Percentiles rank a stretch among this genome's conserved stretches.
Conservation (phyloP, 2,113 vertebrate genomes). For the Mohoua ochrocephala region DNA sequence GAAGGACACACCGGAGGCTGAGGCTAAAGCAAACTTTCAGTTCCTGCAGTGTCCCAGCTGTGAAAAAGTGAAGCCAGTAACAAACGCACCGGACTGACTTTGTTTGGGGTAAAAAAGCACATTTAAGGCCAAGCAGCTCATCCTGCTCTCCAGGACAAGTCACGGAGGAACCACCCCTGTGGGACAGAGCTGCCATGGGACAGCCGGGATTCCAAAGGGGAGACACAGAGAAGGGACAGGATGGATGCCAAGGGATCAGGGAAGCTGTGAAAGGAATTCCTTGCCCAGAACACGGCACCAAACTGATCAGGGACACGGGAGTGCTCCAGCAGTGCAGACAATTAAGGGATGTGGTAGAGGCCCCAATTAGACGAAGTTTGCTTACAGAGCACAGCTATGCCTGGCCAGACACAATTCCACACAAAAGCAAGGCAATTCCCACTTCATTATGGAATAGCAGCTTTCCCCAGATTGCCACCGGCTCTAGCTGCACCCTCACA, state of each 20-base stretch:
- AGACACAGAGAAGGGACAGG: not conserved
- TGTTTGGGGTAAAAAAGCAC: not conserved
- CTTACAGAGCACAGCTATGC: not conserved
- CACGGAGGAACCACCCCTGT: not conserved
- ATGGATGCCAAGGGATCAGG: not conserved
- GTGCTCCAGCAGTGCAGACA: not conserved
- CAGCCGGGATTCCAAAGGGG: not conserved
- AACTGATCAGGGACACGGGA: not conserved
- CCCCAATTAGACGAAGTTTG: not conserved
- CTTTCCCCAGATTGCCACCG: not conserved
- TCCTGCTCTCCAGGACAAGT: not conserved
- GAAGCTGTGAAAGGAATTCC: not conserved
- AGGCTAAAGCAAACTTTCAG: not conserved
- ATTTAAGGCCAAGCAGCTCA: not conserved
- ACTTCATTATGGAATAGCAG: not conserved
- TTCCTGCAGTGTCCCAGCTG: not conserved
- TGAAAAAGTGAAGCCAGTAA: not conserved
- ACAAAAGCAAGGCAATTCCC: not conserved
- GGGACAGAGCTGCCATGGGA: not conserved
- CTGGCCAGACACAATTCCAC: not conserved
- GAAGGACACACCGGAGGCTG: not conserved
- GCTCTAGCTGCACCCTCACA: not conserved
- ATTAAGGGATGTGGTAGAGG: not conserved
- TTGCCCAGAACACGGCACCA: not conserved
- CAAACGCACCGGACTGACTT: not conserved